These are phyloP conservation scores for Nasonia longicornis DNA, from an alignment of 1,140 invertebrate species.

Conservation along the genomic window DNA sequence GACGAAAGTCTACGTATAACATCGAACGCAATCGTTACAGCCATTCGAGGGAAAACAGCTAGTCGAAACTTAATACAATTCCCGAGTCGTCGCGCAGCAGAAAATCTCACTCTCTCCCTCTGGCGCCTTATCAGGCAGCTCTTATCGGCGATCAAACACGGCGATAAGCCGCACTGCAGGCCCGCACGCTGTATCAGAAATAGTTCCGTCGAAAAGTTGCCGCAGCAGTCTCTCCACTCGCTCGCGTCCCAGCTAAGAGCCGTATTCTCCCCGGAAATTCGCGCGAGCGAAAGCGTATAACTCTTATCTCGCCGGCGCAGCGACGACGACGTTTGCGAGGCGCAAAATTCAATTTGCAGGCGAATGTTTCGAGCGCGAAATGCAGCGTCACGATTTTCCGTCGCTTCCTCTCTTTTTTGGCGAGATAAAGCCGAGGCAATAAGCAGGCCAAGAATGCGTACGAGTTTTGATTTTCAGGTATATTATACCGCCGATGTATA, in stretches of 20 bases:
- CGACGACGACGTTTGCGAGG: neutral
- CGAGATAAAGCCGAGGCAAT: constrained; percentile 15
- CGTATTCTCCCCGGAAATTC: constrained; percentile 10
- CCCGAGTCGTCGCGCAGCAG: neutral
- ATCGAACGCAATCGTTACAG: neutral
- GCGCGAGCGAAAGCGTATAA: constrained; percentile 13
- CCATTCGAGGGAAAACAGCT: neutral
- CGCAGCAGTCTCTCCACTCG: neutral
- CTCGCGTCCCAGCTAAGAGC: too few relatives aligned
- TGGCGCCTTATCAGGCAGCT: neutral
- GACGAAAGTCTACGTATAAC: too few relatives aligned
- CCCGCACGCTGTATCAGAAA: constrained; percentile 8
- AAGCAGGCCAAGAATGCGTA: constrained; percentile 9
- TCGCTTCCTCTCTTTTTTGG: neutral
- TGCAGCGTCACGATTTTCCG: constrained; percentile 29
- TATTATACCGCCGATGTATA: neutral
- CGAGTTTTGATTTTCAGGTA: constrained; percentile 37
- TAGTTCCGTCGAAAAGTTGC: constrained; percentile 18
- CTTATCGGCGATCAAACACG: constrained; percentile 38
- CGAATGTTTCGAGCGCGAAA: constrained; percentile 31
- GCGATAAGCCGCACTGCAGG: constrained; percentile 6
- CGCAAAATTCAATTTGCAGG: constrained; percentile 37
- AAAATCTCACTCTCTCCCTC: neutral
- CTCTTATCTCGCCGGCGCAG: constrained; percentile 22
- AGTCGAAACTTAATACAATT: neutral